Evolutionary conservation across 2,888 invertebrate species (phyloP).

Genomic region (Metellina segmentata): DNA sequence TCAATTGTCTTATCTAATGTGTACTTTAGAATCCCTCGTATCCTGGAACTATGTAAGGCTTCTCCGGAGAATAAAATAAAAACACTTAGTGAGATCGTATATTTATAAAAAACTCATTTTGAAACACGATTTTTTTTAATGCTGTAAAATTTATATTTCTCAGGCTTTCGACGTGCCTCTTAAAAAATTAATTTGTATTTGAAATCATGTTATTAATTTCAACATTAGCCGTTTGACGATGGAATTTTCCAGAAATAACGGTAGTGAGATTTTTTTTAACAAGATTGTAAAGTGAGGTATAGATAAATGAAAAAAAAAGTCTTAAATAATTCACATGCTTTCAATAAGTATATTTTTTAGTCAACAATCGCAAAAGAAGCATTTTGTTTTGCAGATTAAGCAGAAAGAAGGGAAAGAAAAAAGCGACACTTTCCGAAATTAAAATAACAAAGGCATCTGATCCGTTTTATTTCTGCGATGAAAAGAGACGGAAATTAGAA

Average conservation of each 20-base stretch:
- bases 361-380: neutral
- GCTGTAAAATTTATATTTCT: too few species aligned
- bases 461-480: conserved; percentile 36
- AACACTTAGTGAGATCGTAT: too few species aligned
- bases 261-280: neutral
- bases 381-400: neutral
- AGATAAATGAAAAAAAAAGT: too few species aligned
- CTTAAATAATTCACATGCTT: neutral
- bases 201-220: neutral
- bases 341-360: neutral
- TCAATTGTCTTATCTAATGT: too few species aligned
- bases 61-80: too few species aligned
- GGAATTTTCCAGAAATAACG: neutral
- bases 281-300: too few species aligned
- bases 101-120: too few species aligned
- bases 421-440: conserved; percentile 18
- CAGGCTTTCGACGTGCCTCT: neutral
- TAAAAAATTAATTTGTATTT: neutral
- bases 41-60: too few species aligned
- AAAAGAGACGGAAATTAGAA: conserved; percentile 23
- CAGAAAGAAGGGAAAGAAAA: neutral
- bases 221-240: neutral
- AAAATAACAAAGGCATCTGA: conserved; percentile 47
- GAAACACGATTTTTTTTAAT: too few species aligned
- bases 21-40: too few species aligned